Evolutionary conservation across 2,113 vertebrate species (phyloP).

Genomic region (Calcarius ornatus): DNA sequence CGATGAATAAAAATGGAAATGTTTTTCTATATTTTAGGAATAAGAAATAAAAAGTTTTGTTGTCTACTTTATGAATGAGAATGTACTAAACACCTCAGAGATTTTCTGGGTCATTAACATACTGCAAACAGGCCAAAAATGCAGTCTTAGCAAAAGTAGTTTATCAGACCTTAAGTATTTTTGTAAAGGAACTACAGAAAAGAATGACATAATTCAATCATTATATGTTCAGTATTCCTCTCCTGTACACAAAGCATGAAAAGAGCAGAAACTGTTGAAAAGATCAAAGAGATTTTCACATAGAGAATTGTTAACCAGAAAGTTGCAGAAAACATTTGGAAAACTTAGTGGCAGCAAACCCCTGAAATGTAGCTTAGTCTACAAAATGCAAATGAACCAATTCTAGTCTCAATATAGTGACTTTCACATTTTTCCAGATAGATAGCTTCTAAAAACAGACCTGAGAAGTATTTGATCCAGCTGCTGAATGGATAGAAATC

Average conservation of each 20-base stretch:
- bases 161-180: slow-evolving; percentile 9
- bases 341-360: background rate
- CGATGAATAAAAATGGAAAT: background rate
- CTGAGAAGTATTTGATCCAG: background rate
- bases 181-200: background rate
- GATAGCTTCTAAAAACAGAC: background rate
- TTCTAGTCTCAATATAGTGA: background rate
- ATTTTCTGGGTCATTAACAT: background rate
- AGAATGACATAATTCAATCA: background rate
- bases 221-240: background rate
- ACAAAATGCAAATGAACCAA: background rate
- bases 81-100: background rate
- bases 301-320: background rate
- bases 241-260: background rate
- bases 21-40: background rate
- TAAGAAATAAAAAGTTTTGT: background rate
- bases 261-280: background rate
- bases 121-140: slow-evolving; percentile 11
- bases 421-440: background rate
- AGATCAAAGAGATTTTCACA: background rate
- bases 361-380: background rate
- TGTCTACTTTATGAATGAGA: background rate
- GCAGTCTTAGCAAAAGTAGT: background rate
- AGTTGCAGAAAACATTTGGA: background rate
- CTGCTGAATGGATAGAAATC: background rate